These are phyloP conservation scores for Leptinotarsa rubiginosa DNA, from an alignment of 2,888 invertebrate species.

Conservation along the genomic window DNA sequence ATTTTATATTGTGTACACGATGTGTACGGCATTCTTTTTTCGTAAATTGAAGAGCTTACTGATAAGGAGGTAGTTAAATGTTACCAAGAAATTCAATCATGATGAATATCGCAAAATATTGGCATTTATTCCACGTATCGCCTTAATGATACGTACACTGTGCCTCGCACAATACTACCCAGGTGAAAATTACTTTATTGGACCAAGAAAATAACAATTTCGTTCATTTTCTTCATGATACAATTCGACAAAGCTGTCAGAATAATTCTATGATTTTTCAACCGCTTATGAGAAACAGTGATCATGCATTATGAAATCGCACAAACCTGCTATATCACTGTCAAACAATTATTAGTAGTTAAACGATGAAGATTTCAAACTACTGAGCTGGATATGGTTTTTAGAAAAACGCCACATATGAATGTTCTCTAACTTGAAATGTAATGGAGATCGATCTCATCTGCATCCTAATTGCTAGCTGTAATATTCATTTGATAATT, in stretches of 20 bases:
- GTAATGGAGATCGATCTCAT: too few relatives aligned
- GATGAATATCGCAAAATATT: constrained; percentile 1
- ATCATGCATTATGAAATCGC: neutral
- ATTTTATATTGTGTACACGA: constrained; percentile 30
- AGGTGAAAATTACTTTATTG: too few relatives aligned
- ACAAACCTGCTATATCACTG: constrained; percentile 18
- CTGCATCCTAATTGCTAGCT: too few relatives aligned
- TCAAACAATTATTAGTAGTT: constrained; percentile 13
- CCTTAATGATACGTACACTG: too few relatives aligned
- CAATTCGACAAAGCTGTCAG: too few relatives aligned
- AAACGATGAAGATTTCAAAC: constrained; percentile 15
- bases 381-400: constrained; percentile 5
- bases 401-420: too few relatives aligned
- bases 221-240: too few relatives aligned
- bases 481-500: too few relatives aligned
- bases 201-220: too few relatives aligned
- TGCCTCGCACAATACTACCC: too few relatives aligned
- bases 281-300: constrained; percentile 14
- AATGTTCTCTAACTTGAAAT: too few relatives aligned
- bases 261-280: too few relatives aligned
- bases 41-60: constrained; percentile 11
- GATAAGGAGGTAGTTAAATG: constrained; percentile 19
- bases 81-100: constrained; percentile 17
- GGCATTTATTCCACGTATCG: neutral
- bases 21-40: constrained; percentile 20